Evolutionary conservation across 2,888 invertebrate genomes (phyloP).

Genomic region (Smittia aterrima): DNA sequence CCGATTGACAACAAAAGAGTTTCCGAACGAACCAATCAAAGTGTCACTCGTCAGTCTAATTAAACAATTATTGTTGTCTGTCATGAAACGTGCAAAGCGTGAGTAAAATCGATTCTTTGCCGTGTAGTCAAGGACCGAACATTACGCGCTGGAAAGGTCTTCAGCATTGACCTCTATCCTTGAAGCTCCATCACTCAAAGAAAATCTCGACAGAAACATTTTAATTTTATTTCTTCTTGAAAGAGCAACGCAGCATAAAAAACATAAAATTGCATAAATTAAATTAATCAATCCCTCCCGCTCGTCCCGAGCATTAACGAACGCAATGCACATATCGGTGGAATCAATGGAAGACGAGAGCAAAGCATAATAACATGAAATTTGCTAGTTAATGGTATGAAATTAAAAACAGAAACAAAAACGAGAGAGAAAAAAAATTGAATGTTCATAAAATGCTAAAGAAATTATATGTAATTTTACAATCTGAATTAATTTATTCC

Average conservation of each 20-base stretch:
- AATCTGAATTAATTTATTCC: conserved; percentile 42
- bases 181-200: neutral
- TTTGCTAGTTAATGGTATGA: conserved; percentile 41
- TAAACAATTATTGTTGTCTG: conserved; percentile 37
- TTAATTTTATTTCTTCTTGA: no score
- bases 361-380: conserved; percentile 41
- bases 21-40: conserved; percentile 19
- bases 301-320: neutral
- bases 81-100: conserved; percentile 7
- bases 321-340: conserved; percentile 5
- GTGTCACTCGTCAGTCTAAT: conserved; percentile 22
- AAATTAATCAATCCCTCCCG: conserved; percentile 22
- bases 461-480: conserved; percentile 41
- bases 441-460: conserved; percentile 38
- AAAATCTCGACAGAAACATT: no score
- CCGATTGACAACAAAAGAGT: neutral
- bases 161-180: neutral
- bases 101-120: neutral
- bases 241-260: neutral
- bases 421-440: conserved; percentile 22
- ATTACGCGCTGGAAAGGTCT: neutral
- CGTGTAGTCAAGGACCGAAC: neutral
- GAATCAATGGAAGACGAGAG: neutral
- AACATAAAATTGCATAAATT: conserved; percentile 30
- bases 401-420: conserved; percentile 30